Evolutionary conservation across 2,113 vertebrate genomes (phyloP), one percentile per base, ranked within the genome.

Genomic region (Cavia aperea): DNA sequence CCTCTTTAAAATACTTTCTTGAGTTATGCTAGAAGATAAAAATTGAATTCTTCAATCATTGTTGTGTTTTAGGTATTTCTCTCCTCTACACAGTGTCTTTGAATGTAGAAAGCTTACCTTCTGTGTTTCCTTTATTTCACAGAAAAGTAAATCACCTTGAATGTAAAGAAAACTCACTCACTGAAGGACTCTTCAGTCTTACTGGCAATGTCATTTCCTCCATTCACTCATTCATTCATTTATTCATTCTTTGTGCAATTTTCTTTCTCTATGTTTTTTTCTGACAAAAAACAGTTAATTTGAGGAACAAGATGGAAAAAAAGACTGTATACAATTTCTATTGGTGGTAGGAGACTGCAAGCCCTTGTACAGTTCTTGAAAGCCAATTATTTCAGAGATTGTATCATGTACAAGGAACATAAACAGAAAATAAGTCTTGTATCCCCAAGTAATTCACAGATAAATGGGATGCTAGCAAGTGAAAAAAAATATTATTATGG

Each of bases 71-170:
- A 78, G 21, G 21, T 73, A 81, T 85, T 92, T 21, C 12, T 72
- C 77, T 49, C 19, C 58, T 73, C 36, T 63, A 51, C 5, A 36
- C 29, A 77, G 54, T 49, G 65, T 60, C 36, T 89, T 36, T 66
- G 65, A 65, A 49, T 77, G 92, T 86, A 73, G 73, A 73, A 84
- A 62, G 33, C n/a, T 81, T 91, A 65, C 77, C 88, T 91, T 89
- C 54, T 72, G 81, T 90, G 54, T 73, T 72, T 46, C 13, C 10
- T 23, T 87, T 43, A 26, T 70, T 68, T 63, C 60, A 88, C 60
- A 36, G 49, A 82, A 68, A 90, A 88, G 33, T 54, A 89, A 46
- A 31, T 79, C n/a, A 21, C 79, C 56, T 92, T 29, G 43, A 8
- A 83, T n/a, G 49, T 39, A 84, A 54, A 62, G 58, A 60, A 75